Base-by-base conservation (phyloP, 2,797 vertebrate genomes). In the Takifugu ocellatus region DNA sequence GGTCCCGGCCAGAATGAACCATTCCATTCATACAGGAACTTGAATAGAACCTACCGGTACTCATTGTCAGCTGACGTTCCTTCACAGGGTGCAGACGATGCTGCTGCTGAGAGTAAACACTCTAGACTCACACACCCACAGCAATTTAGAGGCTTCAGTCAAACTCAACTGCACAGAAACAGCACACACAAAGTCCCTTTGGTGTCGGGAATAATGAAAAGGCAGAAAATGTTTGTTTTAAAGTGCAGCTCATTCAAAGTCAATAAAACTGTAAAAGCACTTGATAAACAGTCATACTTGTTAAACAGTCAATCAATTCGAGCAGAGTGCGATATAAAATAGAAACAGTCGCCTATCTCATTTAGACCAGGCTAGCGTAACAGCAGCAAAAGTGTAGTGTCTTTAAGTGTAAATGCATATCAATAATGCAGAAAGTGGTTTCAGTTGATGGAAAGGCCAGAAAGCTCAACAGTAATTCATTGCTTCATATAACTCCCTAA, bases 401-500 rank as follows among this genome's bases (percentile, higher is more conserved):
- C 51, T 33, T 49, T 25, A 24, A 44, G 39, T 50, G 61, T 26
- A 43, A 44, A 29, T 31, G 33, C 48, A 16, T 33, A 59, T 73
- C 25, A 72, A 67, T 70, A 59, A 83, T 70, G 50, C 61, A 74
- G 33, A 25, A 54, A 48, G 39, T 55, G 55, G 57, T 69, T 66
- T 45, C 54, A 25, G 71, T 17, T 69, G 66, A 58, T 15, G 0
- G 48, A 55, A 17, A 2, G 24, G 9, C 46, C 51, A 44, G 12
- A 49, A 58, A 63, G 24, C 56, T 70, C n/a, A 49, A 6, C 60
- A 6, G 31, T 45, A 59, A 58, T 75, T 72, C 61, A 50, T 57
- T 62, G 42, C 46, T 51, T 50, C 56, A 31, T 57, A 49, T 57
- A 61, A 63, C 56, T 74, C 66, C 69, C 54, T 66, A 46, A 78